Percentiles rank a stretch among this genome's conserved stretches.
phyloP scores from a whole-genome alignment of 2,113 vertebrate genomes.

The Symphodus melops region DNA sequence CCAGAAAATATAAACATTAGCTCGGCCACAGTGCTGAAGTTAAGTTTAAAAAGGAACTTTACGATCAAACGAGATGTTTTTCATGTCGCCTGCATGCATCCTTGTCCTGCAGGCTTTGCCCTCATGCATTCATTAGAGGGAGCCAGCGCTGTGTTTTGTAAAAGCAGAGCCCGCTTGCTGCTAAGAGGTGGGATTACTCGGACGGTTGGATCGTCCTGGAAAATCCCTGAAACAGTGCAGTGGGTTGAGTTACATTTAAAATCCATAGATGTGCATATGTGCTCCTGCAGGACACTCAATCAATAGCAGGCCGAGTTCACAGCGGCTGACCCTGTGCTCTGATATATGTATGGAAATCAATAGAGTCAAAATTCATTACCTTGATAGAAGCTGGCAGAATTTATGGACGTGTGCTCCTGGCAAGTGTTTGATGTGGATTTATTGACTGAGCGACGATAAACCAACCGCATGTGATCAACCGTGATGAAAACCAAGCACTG shows the following conservation, averaged over 20 bases:
- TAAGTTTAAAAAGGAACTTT: no score
- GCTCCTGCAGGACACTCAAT: not conserved
- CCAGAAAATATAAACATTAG: no score
- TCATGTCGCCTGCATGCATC: no score
- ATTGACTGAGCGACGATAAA: not conserved
- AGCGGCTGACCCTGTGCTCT: not conserved
- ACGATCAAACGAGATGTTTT: no score
- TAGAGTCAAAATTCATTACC: constrained; percentile 29
- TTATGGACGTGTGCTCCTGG: constrained; percentile 22
- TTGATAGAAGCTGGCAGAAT: constrained; percentile 15
- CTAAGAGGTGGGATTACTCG: not conserved
- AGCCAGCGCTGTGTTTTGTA: no score
- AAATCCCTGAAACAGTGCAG: not conserved
- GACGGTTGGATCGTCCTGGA: not conserved
- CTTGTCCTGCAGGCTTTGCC: no score
- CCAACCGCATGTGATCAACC: not conserved
- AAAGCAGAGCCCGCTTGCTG: not conserved
- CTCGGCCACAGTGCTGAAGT: no score
- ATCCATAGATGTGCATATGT: no score
- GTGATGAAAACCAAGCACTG: constrained; percentile 7
- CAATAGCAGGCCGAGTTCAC: not conserved
- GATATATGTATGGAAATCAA: constrained; percentile 30
- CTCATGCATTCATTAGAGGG: no score
- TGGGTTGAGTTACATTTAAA: not conserved
- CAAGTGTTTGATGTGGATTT: constrained; percentile 21